Evolutionary conservation across 2,113 vertebrate genomes (phyloP).

Genomic region (Rana temporaria): DNA sequence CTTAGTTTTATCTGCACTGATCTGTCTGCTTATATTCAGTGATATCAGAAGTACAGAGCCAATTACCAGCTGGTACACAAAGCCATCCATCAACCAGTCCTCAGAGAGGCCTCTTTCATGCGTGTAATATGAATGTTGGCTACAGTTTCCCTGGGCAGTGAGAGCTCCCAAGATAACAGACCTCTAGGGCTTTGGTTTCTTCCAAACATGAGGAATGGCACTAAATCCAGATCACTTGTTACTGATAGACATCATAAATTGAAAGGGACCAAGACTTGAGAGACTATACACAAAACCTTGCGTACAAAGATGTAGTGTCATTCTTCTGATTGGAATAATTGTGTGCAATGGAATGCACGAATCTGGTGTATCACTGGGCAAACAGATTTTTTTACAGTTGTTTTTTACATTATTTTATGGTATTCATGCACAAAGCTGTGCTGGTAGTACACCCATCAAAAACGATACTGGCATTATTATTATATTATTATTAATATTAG

Average conservation of each 20-base stretch:
- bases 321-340: not conserved
- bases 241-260: slow-evolving; percentile 27
- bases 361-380: too few relatives aligned
- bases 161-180: slow-evolving; percentile 31
- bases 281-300: not conserved
- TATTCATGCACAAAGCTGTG: too few relatives aligned
- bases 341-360: not conserved
- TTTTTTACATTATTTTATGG: too few relatives aligned
- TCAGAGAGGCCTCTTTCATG: slow-evolving; percentile 36
- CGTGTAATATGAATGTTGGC: slow-evolving; percentile 55
- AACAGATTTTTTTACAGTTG: too few relatives aligned
- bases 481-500: too few relatives aligned
- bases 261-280: not conserved
- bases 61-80: slow-evolving; percentile 44
- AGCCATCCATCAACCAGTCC: slow-evolving; percentile 32
- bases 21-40: slow-evolving; percentile 44
- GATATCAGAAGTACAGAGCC: slow-evolving; percentile 42
- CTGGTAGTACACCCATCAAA: too few relatives aligned
- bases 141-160: slow-evolving; percentile 44
- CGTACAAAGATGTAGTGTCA: slow-evolving; percentile 5
- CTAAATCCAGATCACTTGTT: slow-evolving; percentile 12
- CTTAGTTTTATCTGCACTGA: slow-evolving; percentile 28
- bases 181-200: slow-evolving; percentile 24
- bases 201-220: slow-evolving; percentile 40
- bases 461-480: too few relatives aligned